phyloP scores from a whole-genome alignment of 2,888 invertebrate species.

The Campoplex nolae region DNA sequence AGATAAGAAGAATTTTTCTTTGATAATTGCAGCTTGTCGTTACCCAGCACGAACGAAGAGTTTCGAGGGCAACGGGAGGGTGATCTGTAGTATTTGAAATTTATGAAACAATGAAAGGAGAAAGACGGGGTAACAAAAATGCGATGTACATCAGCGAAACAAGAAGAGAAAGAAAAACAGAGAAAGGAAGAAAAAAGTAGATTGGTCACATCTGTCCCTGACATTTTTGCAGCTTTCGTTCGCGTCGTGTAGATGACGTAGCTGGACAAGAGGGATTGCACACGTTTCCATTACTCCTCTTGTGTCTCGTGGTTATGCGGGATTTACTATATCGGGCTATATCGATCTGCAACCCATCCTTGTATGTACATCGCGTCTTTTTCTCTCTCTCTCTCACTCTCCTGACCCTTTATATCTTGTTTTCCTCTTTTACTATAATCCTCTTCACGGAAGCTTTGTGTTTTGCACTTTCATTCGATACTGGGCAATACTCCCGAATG shows the following conservation, averaged over 20 bases:
- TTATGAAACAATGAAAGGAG: slow-evolving; percentile 67
- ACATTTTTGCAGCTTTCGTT: slow-evolving; percentile 51
- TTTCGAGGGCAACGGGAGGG: slow-evolving; percentile 15
- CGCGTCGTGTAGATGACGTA: slow-evolving; percentile 40
- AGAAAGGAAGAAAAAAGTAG: neutral
- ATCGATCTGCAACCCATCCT: slow-evolving; percentile 64
- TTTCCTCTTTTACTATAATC: slow-evolving; percentile 16
- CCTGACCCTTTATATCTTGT: neutral
- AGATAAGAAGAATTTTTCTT: neutral
- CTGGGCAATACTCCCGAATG: slow-evolving; percentile 50
- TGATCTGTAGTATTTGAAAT: slow-evolving; percentile 62
- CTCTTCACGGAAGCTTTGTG: slow-evolving; percentile 26
- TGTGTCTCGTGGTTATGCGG: slow-evolving; percentile 66
- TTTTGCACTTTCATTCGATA: slow-evolving; percentile 44
- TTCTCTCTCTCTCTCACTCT: neutral
- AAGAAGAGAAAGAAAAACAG: slow-evolving; percentile 13
- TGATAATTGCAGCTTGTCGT: neutral
- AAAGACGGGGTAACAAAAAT: slow-evolving; percentile 55
- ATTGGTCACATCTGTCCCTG: slow-evolving; percentile 40
- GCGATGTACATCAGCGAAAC: neutral
- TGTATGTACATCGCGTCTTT: slow-evolving; percentile 13
- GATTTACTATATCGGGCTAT: slow-evolving; percentile 62
- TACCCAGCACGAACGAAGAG: neutral
- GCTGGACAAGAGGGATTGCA: slow-evolving; percentile 57
- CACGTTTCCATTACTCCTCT: slow-evolving; percentile 66